Base-by-base conservation (phyloP, 2,113 vertebrate species). In the Podilymbus podiceps region DNA sequence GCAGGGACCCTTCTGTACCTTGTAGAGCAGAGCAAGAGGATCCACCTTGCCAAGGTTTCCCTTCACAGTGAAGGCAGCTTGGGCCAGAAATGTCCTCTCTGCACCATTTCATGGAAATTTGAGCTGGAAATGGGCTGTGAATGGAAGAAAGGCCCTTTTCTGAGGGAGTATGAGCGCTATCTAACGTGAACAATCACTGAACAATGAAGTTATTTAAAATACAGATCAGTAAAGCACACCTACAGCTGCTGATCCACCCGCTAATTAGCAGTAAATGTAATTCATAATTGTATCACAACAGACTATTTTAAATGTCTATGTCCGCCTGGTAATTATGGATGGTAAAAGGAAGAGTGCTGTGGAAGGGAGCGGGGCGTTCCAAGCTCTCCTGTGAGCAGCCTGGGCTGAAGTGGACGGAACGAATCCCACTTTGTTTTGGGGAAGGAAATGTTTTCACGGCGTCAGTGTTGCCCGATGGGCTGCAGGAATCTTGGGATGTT, bases 271-370 rank as follows among this genome's bases (percentile, higher is more conserved):
- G 21, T 15, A 35, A 93, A 64, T 74, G 62, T 24, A 64, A 64
- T 53, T 74, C 60, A 11, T 93, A 90, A 91, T 94, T 95, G 71
- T 85, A 74, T 96, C 93, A 94, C 90, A 91, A 77, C 53, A 53
- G 25, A 6, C 42, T 77, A 35, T 62, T 96, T 67, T 85, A 38
- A 80, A 46, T 91, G 55, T 42, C 69, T 56, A 0, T 69, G 42
- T 80, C 71, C 5, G 0, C 11, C 47, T 93, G 79, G 30, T 88
- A 73, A 92, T 86, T 81, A 12, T 9, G 47, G 71, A 77, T 66
- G 83, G 60, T 33, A 38, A 76, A 84, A 63, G 78, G 58, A 60
- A 82, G 92, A 80, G 53, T 35, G 49, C 49, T 8, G 50, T 8
- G 46, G 49, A 63, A 47, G 58, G 53, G 60, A 49, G 8, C 42